A percentile compares a stretch with the other conserved stretches of the same genome.
Conservation (phyloP, 1,140 invertebrate species). For the Acromyrmex heyeri region DNA sequence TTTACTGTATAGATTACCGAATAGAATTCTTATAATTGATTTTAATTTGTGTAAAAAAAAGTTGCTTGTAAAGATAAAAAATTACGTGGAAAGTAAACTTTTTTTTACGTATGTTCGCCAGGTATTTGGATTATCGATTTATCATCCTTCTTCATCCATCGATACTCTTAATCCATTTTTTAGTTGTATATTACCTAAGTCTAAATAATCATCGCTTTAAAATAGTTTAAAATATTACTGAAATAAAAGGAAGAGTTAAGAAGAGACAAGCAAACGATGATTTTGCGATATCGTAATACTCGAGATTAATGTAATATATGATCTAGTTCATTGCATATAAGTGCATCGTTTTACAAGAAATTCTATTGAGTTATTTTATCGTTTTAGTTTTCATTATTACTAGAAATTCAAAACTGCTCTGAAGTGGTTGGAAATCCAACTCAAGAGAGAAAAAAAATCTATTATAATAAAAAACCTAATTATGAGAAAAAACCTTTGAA, state of each 20-base stretch:
- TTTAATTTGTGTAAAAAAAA: constrained; percentile 40
- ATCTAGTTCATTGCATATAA: neutral
- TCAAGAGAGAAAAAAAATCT: neutral
- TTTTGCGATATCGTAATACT: neutral
- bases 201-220: constrained; percentile 49
- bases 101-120: constrained; percentile 32
- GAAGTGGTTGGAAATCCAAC: neutral
- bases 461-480: neutral
- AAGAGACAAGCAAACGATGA: neutral
- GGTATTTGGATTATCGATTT: constrained; percentile 49
- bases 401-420: neutral
- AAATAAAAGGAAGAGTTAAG: neutral
- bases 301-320: neutral
- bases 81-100: constrained; percentile 38
- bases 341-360: constrained; percentile 21
- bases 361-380: neutral
- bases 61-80: constrained; percentile 17
- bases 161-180: constrained; percentile 32
- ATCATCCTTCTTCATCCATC: constrained; percentile 34
- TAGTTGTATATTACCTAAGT: constrained; percentile 39
- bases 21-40: constrained; percentile 2
- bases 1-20: neutral
- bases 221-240: neutral
- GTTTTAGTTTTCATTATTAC: neutral
- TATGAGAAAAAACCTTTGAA: neutral